Evolutionary conservation across 2,888 invertebrate genomes (phyloP).

Genomic region (Prosopocoilus inquinatus): DNA sequence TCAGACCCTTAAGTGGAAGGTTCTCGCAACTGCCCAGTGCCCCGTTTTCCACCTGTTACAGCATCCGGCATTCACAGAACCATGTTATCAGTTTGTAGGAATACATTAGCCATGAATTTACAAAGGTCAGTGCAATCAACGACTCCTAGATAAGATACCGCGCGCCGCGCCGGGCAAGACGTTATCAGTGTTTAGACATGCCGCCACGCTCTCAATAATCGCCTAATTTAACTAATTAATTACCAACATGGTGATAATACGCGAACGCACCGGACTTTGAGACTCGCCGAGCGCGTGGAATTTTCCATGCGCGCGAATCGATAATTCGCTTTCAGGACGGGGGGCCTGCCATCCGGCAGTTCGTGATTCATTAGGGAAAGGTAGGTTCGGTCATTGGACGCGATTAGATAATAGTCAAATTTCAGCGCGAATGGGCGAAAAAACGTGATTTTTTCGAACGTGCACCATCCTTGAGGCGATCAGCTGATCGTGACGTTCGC

Average conservation of each 20-base stretch:
- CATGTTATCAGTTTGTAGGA: constrained; percentile 29
- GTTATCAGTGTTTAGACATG: not conserved
- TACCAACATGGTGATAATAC: not conserved
- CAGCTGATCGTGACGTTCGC: constrained; percentile 16
- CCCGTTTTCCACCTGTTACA: not conserved
- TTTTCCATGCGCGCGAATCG: constrained; percentile 11
- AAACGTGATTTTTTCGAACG: not conserved
- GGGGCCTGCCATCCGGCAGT: no score
- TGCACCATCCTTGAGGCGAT: constrained; percentile 7
- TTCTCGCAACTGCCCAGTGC: constrained; percentile 9
- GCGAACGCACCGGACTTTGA: not conserved
- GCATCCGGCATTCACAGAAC: not conserved
- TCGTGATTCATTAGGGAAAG: no score
- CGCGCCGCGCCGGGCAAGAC: not conserved
- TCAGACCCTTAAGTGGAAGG: constrained; percentile 18
- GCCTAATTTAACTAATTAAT: not conserved
- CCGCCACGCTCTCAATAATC: not conserved
- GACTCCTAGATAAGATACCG: constrained; percentile 8
- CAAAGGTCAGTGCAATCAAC: constrained; percentile 28
- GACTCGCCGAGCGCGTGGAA: constrained; percentile 1
- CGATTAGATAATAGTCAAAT: not conserved
- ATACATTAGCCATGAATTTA: constrained; percentile 24
- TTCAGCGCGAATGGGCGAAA: not conserved
- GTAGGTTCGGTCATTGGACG: no score
- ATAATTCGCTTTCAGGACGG: constrained; percentile 1